These are phyloP conservation scores for Drosophila tanythrix DNA, from an alignment of 2,888 invertebrate genomes.

Conservation along the genomic window DNA sequence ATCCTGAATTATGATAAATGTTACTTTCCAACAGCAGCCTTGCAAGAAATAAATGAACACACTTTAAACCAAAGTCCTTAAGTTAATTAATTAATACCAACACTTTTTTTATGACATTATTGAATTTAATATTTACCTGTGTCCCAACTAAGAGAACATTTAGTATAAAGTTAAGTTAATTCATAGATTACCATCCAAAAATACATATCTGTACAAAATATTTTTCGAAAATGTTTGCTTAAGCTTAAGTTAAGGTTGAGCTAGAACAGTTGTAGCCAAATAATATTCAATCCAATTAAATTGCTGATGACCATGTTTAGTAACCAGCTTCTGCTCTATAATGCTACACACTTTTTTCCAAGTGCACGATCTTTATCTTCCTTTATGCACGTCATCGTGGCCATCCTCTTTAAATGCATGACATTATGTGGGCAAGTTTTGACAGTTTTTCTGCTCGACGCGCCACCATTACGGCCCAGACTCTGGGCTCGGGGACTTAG, in stretches of 20 bases:
- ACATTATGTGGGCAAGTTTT: slow-evolving; percentile 70
- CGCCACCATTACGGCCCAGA: slow-evolving; percentile 31
- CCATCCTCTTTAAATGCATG: slow-evolving; percentile 57
- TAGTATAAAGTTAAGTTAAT: background rate
- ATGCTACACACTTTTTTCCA: background rate
- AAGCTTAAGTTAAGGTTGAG: no score
- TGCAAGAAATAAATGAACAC: background rate
- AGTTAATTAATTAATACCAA: background rate
- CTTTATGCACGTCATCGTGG: slow-evolving; percentile 34
- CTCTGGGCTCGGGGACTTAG: slow-evolving; percentile 4
- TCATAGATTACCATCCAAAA: background rate
- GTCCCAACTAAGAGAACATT: no score
- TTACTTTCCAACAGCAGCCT: background rate
- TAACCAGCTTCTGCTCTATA: background rate
- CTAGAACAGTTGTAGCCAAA: background rate
- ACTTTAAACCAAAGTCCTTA: background rate
- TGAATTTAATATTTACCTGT: no score
- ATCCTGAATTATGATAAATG: background rate
- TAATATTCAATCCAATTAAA: background rate
- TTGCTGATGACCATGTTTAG: background rate
- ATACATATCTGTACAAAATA: no score
- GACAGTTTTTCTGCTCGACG: slow-evolving; percentile 43
- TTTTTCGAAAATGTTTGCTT: no score
- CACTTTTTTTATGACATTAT: background rate
- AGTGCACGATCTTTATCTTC: slow-evolving; percentile 27